Base-by-base conservation (phyloP, 2,888 invertebrate species). In the Ophraella communa region DNA sequence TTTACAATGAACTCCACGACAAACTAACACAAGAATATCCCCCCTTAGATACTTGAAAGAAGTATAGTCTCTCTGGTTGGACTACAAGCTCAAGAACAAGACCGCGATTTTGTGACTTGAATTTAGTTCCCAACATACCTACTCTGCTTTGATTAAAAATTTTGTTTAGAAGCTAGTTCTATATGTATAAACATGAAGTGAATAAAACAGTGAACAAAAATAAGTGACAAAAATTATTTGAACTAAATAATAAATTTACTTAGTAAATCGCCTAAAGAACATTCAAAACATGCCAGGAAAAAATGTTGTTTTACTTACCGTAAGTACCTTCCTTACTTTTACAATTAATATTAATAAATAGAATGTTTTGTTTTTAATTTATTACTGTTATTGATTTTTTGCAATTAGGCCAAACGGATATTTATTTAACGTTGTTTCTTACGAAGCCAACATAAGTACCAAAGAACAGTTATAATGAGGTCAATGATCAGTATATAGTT, bases 151-250 rank as follows among this genome's bases (percentile, higher is more conserved):
- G 71, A 68, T 69, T 65, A 71, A 67, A 66, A 66, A 69, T 39
- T 17, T 35, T 3, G 17, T 47, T 52, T 42, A 59, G 45, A 21
- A n/a, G n/a, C 4, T 8, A 21, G 44, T 54, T 45, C 91, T 91
- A 0, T 84, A 90, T 2, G n/a, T n/a, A 17, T 17, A 91, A 89
- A 82, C 86, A 84, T 84, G 86, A 88, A 0, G 81, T 92, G 10
- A 45, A 17, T 23, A 57, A 47, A 51, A 35, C 14, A 33, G 20
- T 23, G 14, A 57, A 23, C 1, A 8, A 27, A 27, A 0, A 14
- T n/a, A n/a, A 27, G 23, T 51, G 23, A 3, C 17, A 17, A 24
- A 2, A 44, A 49, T 49, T 49, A n/a, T 14, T 21, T 44, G 17
- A 3, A 3, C 4, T 33, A 49, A 8, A 51, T 18, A 27, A 24